These are phyloP conservation scores for Haemorhous mexicanus DNA, from an alignment of 2,113 vertebrate genomes.

Conservation along the genomic window DNA sequence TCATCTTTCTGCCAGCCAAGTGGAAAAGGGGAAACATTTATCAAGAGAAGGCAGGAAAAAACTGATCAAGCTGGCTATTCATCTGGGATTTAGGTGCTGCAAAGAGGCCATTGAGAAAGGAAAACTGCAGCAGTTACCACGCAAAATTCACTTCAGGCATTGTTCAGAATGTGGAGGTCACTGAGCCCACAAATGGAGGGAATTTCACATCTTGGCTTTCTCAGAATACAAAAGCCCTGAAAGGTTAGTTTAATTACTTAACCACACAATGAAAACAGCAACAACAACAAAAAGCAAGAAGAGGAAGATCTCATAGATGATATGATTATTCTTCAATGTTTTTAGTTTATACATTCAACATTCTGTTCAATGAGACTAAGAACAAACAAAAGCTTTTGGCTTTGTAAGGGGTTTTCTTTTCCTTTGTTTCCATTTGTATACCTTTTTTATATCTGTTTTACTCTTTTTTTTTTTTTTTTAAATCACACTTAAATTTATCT, in stretches of 20 bases:
- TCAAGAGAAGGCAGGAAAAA: conserved; percentile 48
- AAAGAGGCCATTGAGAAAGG: background rate
- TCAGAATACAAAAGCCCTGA: background rate
- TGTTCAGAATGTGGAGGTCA: background rate
- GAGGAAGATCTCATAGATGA: background rate
- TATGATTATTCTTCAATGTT: background rate
- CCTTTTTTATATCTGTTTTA: background rate
- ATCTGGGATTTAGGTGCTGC: conserved; percentile 9
- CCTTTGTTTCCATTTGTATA: background rate
- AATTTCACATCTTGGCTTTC: background rate
- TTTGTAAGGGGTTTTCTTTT: background rate
- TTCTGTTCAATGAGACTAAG: background rate
- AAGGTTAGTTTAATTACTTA: background rate
- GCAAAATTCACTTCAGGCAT: background rate
- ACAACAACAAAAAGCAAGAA: background rate
- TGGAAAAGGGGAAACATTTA: conserved; percentile 67
- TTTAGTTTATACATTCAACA: background rate
- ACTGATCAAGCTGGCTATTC: background rate
- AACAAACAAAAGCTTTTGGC: background rate
- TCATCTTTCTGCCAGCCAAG: conserved; percentile 55
- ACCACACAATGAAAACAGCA: background rate
- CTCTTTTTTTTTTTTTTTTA: background rate
- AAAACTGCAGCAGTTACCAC: background rate
- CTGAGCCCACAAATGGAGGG: background rate
- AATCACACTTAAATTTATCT: background rate